Evolutionary conservation across 2,113 vertebrate species (phyloP).

Genomic region (Python bivittatus): DNA sequence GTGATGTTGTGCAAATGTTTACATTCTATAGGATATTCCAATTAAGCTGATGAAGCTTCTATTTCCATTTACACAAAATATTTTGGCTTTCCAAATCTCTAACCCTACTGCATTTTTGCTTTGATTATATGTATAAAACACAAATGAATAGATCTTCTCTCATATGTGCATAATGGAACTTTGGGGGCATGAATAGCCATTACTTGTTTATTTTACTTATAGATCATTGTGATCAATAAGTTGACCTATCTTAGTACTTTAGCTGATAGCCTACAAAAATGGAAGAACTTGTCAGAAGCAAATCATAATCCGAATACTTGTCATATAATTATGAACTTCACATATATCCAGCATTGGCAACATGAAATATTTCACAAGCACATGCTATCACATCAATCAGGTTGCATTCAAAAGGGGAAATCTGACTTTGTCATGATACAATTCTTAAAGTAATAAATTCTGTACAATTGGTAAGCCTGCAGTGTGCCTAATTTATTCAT

Average conservation of each 20-base stretch:
- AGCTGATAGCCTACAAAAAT: conserved; percentile 53
- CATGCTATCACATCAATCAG: conserved; percentile 72
- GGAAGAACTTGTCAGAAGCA: conserved; percentile 56
- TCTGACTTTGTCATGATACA: conserved; percentile 79
- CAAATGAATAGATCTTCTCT: neutral
- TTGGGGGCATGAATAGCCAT: neutral
- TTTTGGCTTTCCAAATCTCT: neutral
- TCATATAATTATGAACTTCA: conserved; percentile 68
- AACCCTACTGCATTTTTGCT: neutral
- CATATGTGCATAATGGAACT: neutral
- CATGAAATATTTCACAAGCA: conserved; percentile 64
- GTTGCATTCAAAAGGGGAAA: conserved; percentile 72
- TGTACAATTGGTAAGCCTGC: conserved; percentile 72
- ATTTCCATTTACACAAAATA: neutral
- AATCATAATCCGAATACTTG: conserved; percentile 56
- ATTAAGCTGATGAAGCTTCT: neutral
- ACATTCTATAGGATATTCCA: neutral
- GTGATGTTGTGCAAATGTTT: neutral
- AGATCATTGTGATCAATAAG: neutral
- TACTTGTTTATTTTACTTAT: neutral
- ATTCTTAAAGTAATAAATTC: conserved; percentile 81
- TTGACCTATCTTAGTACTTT: conserved; percentile 43
- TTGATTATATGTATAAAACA: neutral
- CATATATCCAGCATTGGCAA: conserved; percentile 46
- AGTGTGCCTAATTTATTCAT: conserved; percentile 86